These are phyloP conservation scores for Berghia stephanieae DNA, from an alignment of 1,140 invertebrate species.

Conservation along the genomic window DNA sequence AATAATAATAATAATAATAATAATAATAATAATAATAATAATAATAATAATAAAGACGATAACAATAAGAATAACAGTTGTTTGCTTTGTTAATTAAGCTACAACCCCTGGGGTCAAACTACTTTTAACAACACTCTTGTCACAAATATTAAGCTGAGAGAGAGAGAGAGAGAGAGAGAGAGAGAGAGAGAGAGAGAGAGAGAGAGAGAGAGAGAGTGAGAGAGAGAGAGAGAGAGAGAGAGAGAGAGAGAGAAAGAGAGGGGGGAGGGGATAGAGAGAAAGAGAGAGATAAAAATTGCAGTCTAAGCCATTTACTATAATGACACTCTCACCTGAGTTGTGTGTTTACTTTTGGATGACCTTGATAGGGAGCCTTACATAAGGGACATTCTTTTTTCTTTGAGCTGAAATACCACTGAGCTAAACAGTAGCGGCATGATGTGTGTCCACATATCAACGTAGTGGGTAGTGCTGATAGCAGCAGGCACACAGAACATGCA, in stretches of 20 bases:
- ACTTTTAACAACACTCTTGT: no score
- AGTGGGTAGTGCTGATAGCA: slow-evolving; percentile 56
- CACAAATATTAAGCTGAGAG: no score
- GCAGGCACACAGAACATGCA: slow-evolving; percentile 45
- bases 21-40: no score
- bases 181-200: not conserved
- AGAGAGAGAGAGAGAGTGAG: not conserved
- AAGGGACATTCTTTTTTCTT: slow-evolving; percentile 56
- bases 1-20: no score
- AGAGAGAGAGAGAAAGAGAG: not conserved
- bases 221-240: not conserved
- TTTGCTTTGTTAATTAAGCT: not conserved
- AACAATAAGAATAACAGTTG: not conserved
- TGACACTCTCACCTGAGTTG: slow-evolving; percentile 41
- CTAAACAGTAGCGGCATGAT: slow-evolving; percentile 57
- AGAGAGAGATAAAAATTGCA: not conserved
- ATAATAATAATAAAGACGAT: no score
- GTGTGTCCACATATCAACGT: slow-evolving; percentile 62
- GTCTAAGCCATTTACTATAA: not conserved
- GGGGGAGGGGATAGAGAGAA: not conserved
- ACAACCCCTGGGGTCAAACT: no score
- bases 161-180: not conserved
- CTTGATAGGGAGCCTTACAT: slow-evolving; percentile 54
- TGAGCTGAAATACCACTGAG: slow-evolving; percentile 50
- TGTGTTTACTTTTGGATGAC: slow-evolving; percentile 54